Evolutionary conservation across 2,797 vertebrate genomes (phyloP).

Genomic region (Xenentodon cancila): DNA sequence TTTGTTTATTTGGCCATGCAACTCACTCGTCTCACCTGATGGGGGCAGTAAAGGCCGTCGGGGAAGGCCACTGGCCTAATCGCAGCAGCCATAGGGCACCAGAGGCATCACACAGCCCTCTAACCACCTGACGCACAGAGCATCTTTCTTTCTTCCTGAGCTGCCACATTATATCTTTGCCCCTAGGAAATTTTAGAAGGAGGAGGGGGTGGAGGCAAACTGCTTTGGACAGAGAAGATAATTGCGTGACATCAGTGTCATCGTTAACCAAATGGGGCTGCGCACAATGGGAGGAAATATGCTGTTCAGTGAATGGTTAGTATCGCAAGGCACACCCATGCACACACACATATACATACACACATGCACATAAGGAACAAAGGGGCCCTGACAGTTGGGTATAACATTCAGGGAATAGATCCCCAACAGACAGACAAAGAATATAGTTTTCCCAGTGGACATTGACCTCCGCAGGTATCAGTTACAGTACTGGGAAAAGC

Average conservation of each 20-base stretch:
- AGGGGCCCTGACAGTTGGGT: slow-evolving; percentile 56
- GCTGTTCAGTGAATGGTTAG: slow-evolving; percentile 69
- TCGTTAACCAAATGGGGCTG: slow-evolving; percentile 75
- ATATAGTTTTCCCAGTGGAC: slow-evolving; percentile 54
- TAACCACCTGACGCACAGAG: slow-evolving; percentile 65
- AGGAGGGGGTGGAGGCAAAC: slow-evolving; percentile 29
- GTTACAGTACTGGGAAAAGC: slow-evolving; percentile 59
- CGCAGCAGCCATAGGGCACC: slow-evolving; percentile 33
- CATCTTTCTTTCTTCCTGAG: slow-evolving; percentile 69
- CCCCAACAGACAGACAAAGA: slow-evolving; percentile 54
- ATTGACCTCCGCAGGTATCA: slow-evolving; percentile 66
- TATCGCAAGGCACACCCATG: slow-evolving; percentile 67
- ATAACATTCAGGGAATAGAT: slow-evolving; percentile 66
- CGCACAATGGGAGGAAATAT: slow-evolving; percentile 76
- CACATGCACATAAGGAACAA: slow-evolving; percentile 24
- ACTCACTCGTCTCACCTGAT: slow-evolving; percentile 56
- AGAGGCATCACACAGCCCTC: slow-evolving; percentile 49
- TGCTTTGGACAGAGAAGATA: slow-evolving; percentile 52
- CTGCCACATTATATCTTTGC: slow-evolving; percentile 66
- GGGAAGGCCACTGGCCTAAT: slow-evolving; percentile 37
- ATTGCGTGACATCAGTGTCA: slow-evolving; percentile 77
- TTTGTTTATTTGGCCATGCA: slow-evolving; percentile 39
- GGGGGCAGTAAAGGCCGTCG: slow-evolving; percentile 78
- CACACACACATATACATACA: slow-evolving; percentile 28
- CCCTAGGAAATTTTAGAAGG: slow-evolving; percentile 56